Evolutionary conservation across 2,113 vertebrate genomes (phyloP).

Genomic region (Panthera tigris): DNA sequence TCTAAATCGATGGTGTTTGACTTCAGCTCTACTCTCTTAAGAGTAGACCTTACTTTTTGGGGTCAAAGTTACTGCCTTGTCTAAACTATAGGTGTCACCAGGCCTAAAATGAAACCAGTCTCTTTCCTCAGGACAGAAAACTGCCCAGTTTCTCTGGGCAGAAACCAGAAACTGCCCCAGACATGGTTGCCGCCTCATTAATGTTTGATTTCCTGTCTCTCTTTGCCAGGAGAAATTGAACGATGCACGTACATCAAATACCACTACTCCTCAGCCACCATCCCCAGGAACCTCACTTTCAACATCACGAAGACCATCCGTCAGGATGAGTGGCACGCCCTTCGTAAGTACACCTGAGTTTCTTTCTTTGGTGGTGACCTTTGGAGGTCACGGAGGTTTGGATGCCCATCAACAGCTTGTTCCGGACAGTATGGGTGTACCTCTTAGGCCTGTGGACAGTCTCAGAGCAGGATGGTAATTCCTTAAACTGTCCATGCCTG

Average conservation of each 20-base stretch:
- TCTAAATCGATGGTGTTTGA: neutral
- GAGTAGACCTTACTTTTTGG: neutral
- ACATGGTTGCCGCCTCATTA: neutral
- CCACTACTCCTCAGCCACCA: conserved; percentile 97
- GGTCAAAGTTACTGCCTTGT: neutral
- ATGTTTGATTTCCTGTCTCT: neutral
- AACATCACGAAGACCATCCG: conserved; percentile 99
- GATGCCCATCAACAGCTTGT: neutral
- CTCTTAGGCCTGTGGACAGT: neutral
- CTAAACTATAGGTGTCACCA: neutral
- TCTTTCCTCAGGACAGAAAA: neutral
- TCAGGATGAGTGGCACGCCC: conserved; percentile 98
- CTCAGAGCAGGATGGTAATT: neutral
- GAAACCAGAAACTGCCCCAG: neutral
- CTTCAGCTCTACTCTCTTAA: neutral
- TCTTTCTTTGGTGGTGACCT: rapidly evolving
- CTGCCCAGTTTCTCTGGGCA: too few species aligned
- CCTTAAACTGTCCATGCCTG: neutral
- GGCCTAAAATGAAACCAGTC: neutral
- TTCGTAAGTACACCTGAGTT: conserved; percentile 91
- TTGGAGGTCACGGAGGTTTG: neutral
- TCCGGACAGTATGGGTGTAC: neutral
- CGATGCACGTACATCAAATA: conserved; percentile 98
- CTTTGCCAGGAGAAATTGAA: conserved; percentile 87
- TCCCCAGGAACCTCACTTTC: conserved; percentile 98